phyloP scores from a whole-genome alignment of 1,140 invertebrate species.

The Drosophila nannoptera region DNA sequence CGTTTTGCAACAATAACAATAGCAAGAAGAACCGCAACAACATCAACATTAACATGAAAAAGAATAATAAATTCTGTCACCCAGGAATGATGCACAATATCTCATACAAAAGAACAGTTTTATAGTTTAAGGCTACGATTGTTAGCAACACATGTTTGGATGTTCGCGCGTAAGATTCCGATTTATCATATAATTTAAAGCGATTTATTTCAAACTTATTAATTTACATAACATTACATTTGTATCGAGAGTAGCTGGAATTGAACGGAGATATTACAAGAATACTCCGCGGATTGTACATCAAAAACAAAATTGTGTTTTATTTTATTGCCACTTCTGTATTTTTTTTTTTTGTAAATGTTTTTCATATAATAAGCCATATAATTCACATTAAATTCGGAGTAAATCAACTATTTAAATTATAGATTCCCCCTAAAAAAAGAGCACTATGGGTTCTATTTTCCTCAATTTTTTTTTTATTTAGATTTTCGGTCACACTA shows the following conservation, averaged over 20 bases:
- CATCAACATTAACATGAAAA: too few relatives aligned
- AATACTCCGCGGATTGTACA: slow-evolving; percentile 34
- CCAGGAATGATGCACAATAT: slow-evolving; percentile 32
- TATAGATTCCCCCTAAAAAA: slow-evolving; percentile 12
- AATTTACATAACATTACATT: slow-evolving; percentile 27
- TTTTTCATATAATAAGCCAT: slow-evolving; percentile 42
- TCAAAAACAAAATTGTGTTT: slow-evolving; percentile 15
- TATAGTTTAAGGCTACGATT: slow-evolving; percentile 23
- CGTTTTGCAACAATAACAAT: too few relatives aligned
- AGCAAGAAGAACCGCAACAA: too few relatives aligned
- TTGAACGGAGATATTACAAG: slow-evolving; percentile 35
- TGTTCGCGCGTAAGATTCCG: slow-evolving; percentile 31
- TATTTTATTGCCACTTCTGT: too few relatives aligned
- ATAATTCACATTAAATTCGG: slow-evolving; percentile 43
- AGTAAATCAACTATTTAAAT: slow-evolving; percentile 28
- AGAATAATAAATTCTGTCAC: slow-evolving; percentile 21
- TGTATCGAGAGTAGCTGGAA: slow-evolving; percentile 31
- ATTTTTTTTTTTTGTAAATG: slow-evolving; percentile 42
- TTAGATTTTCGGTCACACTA: slow-evolving; percentile 18
- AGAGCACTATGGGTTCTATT: slow-evolving; percentile 11
- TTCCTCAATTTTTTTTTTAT: background rate
- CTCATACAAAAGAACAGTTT: slow-evolving; percentile 23
- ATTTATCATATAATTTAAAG: slow-evolving; percentile 25
- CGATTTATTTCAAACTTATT: slow-evolving; percentile 19
- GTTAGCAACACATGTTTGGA: slow-evolving; percentile 21